Percentiles rank a stretch among this genome's conserved stretches.
Evolutionary conservation across 2,797 vertebrate genomes (phyloP).

Genomic region (Pseudocheirus occidentalis): DNA sequence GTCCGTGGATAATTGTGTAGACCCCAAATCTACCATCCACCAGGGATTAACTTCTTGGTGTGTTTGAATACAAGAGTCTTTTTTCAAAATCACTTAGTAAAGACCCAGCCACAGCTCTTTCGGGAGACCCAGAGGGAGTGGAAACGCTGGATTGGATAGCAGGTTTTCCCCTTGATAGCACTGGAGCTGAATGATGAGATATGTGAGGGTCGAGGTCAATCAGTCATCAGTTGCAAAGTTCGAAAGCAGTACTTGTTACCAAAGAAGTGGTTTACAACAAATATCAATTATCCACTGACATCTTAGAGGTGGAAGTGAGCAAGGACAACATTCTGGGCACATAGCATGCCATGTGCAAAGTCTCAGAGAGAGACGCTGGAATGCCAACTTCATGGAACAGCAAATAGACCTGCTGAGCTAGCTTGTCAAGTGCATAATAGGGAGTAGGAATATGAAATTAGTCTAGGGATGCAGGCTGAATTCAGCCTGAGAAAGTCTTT

Average conservation of each 20-base stretch:
- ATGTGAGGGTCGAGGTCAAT: neutral
- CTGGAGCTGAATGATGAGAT: neutral
- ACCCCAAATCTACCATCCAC: slow-evolving; percentile 55
- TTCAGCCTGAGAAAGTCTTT: neutral
- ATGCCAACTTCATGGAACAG: neutral
- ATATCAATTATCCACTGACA: no score
- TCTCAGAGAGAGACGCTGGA: neutral
- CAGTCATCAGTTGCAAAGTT: neutral
- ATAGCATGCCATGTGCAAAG: neutral
- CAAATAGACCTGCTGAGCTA: neutral
- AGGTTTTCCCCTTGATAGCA: slow-evolving; percentile 21
- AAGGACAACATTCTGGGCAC: neutral
- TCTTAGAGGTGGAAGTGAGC: neutral
- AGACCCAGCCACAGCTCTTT: slow-evolving; percentile 59
- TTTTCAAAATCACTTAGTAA: neutral
- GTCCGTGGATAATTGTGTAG: neutral
- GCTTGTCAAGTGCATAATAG: neutral
- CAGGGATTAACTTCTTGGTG: slow-evolving; percentile 42
- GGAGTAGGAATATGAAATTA: neutral
- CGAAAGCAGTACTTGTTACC: neutral
- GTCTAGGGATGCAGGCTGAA: neutral
- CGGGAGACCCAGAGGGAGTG: slow-evolving; percentile 10
- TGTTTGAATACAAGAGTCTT: slow-evolving; percentile 15
- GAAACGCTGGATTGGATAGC: slow-evolving; percentile 50
- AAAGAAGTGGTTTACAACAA: neutral